These are phyloP conservation scores for Paradisaea rubra DNA, from an alignment of 2,113 vertebrate genomes.

Conservation along the genomic window DNA sequence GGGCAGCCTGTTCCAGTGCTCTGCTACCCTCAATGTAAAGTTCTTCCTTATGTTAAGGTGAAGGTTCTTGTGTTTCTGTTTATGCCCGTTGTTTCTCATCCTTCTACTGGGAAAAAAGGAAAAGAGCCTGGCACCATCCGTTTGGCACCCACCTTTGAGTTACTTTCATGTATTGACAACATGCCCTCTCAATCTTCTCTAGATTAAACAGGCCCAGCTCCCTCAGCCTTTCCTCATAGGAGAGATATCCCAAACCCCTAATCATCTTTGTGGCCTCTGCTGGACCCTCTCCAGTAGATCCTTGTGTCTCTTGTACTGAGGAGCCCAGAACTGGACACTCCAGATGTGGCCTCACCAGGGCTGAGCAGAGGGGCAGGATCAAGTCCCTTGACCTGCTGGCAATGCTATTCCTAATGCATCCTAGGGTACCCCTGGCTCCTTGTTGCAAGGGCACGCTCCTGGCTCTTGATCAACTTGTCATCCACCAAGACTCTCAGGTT, in stretches of 20 bases:
- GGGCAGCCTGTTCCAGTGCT: background rate
- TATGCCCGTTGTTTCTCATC: background rate
- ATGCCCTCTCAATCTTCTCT: background rate
- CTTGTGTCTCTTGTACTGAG: background rate
- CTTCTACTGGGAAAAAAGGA: background rate
- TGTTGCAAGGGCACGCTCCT: background rate
- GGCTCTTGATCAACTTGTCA: no score
- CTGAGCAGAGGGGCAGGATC: background rate
- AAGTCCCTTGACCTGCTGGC: no score
- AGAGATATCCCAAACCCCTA: background rate
- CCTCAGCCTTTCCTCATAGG: background rate
- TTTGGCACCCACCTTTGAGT: background rate
- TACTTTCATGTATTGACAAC: background rate
- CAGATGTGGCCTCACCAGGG: no score
- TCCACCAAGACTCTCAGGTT: no score
- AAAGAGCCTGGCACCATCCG: background rate
- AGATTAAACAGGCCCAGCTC: background rate
- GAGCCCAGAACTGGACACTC: background rate
- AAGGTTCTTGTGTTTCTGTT: background rate
- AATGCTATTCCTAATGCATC: background rate
- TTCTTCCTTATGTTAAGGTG: background rate
- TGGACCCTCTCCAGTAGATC: background rate
- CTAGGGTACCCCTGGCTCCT: background rate
- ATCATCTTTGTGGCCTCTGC: rapidly evolving
- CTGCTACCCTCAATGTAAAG: background rate